These are phyloP conservation scores for Hyles euphorbiae DNA, from an alignment of 1,140 invertebrate genomes.

Conservation along the genomic window DNA sequence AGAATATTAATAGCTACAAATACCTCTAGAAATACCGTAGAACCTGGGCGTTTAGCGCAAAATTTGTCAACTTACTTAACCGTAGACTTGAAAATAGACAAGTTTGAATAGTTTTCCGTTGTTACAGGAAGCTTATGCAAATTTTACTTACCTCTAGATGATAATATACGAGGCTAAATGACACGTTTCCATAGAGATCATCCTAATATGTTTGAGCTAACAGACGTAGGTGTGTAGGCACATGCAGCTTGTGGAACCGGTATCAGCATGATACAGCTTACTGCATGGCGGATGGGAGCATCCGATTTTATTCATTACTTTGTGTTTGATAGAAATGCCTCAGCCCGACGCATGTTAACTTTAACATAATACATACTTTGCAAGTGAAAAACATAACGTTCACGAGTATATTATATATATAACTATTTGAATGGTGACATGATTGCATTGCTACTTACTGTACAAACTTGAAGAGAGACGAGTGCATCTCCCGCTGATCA, in stretches of 20 bases:
- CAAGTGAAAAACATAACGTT: slow-evolving; percentile 19
- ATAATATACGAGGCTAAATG: slow-evolving; percentile 4
- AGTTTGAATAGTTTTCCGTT: background rate
- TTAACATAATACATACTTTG: slow-evolving; percentile 40
- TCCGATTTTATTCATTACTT: slow-evolving; percentile 62
- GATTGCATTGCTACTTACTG: slow-evolving; percentile 44
- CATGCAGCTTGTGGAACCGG: slow-evolving; percentile 54
- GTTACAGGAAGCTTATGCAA: slow-evolving; percentile 15
- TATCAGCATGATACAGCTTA: slow-evolving; percentile 71
- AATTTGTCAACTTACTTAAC: slow-evolving; percentile 1
- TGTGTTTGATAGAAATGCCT: slow-evolving; percentile 69
- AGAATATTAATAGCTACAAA: background rate
- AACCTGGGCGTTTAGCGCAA: too few relatives aligned
- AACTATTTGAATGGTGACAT: slow-evolving; percentile 30
- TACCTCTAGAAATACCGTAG: too few relatives aligned
- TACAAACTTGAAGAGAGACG: slow-evolving; percentile 35
- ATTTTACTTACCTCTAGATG: slow-evolving; percentile 9
- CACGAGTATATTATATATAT: slow-evolving; percentile 10
- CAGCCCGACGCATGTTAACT: slow-evolving; percentile 68
- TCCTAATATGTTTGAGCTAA: slow-evolving; percentile 18
- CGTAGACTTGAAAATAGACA: slow-evolving; percentile 14
- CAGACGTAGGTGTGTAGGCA: slow-evolving; percentile 23
- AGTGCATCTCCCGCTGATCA: slow-evolving; percentile 33
- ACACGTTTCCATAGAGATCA: slow-evolving; percentile 21
- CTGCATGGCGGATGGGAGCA: slow-evolving; percentile 68